These are phyloP conservation scores for Nyctereutes procyonoides DNA, from an alignment of 2,113 vertebrate species.

Conservation along the genomic window DNA sequence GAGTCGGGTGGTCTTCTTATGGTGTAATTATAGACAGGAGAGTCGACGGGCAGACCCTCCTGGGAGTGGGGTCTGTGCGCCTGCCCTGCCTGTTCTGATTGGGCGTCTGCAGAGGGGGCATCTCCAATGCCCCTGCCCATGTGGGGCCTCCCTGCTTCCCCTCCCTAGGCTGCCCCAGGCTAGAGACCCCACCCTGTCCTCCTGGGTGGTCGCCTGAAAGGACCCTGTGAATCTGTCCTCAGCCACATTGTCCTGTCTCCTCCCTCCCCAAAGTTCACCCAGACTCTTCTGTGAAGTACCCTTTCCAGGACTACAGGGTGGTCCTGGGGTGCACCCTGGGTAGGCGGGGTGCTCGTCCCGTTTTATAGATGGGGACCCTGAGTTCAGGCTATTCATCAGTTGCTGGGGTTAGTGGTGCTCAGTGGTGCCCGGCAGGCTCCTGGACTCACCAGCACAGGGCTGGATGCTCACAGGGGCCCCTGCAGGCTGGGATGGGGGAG, in stretches of 20 bases:
- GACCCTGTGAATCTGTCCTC: neutral
- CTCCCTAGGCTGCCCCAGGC: fast-evolving
- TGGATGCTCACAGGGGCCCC: neutral
- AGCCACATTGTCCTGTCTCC: neutral
- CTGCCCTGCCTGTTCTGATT: fast-evolving
- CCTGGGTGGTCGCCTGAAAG: neutral
- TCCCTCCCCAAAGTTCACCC: neutral
- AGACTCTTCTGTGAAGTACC: neutral
- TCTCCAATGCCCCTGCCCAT: fast-evolving
- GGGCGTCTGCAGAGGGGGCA: neutral
- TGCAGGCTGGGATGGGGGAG: neutral
- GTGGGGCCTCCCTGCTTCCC: neutral
- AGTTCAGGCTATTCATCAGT: fast-evolving
- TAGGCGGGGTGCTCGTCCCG: neutral
- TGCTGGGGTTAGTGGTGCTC: neutral
- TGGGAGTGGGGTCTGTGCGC: neutral
- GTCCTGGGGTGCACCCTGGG: neutral
- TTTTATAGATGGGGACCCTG: neutral
- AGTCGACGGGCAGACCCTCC: neutral
- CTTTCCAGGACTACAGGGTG: too few relatives aligned
- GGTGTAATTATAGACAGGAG: neutral
- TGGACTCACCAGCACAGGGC: neutral
- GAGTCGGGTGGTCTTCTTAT: fast-evolving
- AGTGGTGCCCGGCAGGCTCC: fast-evolving
- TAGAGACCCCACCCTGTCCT: fast-evolving